Conservation (phyloP, 2,888 invertebrate genomes). For the Labia minor region DNA sequence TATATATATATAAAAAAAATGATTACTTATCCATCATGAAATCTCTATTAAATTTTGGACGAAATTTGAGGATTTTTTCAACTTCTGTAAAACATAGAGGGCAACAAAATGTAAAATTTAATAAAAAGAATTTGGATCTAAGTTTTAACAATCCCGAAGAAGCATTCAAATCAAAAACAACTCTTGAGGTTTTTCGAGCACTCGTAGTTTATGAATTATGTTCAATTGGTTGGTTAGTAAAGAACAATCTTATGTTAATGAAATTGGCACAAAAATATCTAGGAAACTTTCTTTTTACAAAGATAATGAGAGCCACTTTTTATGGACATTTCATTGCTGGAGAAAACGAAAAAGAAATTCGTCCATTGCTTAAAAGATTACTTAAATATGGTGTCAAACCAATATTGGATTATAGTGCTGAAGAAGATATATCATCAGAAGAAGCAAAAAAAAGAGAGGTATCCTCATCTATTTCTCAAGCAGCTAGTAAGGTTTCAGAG, state of each 20-base stretch:
- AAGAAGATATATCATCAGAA: conserved; percentile 86
- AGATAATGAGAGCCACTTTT: conserved; percentile 85
- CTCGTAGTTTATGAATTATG: conserved; percentile 87
- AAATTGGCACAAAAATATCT: conserved; percentile 60
- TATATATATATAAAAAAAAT: no score
- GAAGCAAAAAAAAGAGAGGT: conserved; percentile 91
- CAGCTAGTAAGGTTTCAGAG: conserved; percentile 26
- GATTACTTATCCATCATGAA: no score
- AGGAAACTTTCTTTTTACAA: conserved; percentile 70
- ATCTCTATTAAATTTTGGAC: no score
- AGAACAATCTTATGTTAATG: conserved; percentile 87
- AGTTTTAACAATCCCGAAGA: conserved; percentile 79
- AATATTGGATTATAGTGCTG: conserved; percentile 96
- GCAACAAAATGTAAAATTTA: neutral
- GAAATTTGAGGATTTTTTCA: neutral
- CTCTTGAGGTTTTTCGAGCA: conserved; percentile 79
- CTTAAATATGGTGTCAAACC: conserved; percentile 97
- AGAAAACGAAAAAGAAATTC: conserved; percentile 77
- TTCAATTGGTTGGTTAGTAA: conserved; percentile 74
- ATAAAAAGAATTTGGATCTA: conserved; percentile 63
- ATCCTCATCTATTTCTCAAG: conserved; percentile 37
- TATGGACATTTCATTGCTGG: conserved; percentile 99
- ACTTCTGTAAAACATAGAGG: neutral
- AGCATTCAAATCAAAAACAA: conserved; percentile 92
- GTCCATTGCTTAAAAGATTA: conserved; percentile 72